A percentile compares a stretch with the other conserved stretches of the same genome.
Conservation (phyloP, 2,888 invertebrate species). For the Aethes cnicana region DNA sequence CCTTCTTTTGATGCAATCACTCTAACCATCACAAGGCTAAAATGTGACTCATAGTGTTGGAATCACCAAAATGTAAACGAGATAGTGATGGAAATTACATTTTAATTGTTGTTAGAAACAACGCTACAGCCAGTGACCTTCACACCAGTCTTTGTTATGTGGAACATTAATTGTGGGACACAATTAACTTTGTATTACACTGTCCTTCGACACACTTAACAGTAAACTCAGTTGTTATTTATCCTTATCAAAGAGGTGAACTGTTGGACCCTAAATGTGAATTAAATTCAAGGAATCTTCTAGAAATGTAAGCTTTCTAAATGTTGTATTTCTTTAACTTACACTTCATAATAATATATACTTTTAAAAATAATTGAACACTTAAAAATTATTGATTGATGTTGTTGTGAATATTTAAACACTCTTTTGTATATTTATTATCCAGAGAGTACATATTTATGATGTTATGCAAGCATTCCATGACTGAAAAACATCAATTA, state of each 20-base stretch:
- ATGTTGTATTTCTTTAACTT: too few relatives aligned
- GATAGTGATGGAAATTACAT: not conserved
- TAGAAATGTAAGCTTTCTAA: too few relatives aligned
- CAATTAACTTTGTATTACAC: slow-evolving; percentile 13
- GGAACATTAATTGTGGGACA: slow-evolving; percentile 1
- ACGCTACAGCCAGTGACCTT: not conserved
- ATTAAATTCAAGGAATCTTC: not conserved
- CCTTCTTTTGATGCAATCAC: too few relatives aligned
- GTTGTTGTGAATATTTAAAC: too few relatives aligned
- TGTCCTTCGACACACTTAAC: slow-evolving; percentile 5
- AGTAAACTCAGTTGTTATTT: not conserved
- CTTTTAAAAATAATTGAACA: too few relatives aligned
- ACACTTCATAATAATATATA: too few relatives aligned
- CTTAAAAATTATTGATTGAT: too few relatives aligned
- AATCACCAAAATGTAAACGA: slow-evolving; percentile 9
- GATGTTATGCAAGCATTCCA: too few relatives aligned
- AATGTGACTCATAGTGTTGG: slow-evolving; percentile 9
- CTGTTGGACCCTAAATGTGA: not conserved
- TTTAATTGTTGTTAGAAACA: not conserved
- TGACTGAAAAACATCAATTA: too few relatives aligned
- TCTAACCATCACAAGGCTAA: not conserved
- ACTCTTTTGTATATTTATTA: too few relatives aligned
- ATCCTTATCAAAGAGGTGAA: not conserved
- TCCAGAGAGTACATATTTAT: too few relatives aligned
- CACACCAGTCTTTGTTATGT: not conserved